Evolutionary conservation across 2,888 invertebrate species (phyloP), one percentile per base, ranked within the genome.

Genomic region (Cheilosia vulpina): DNA sequence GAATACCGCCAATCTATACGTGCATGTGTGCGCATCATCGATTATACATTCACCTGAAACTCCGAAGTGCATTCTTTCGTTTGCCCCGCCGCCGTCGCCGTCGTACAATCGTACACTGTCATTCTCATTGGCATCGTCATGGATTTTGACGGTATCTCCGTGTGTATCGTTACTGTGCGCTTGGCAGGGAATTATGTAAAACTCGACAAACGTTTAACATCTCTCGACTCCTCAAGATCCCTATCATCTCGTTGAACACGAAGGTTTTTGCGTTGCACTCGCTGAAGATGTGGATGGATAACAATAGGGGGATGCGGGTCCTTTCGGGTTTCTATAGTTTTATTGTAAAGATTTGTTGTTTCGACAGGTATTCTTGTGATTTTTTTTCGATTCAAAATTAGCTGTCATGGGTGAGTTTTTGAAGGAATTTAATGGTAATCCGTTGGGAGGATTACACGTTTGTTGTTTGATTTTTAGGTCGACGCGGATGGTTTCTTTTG

Each of bases 101-200:
- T 24, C 43, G 27, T 24, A 6, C 27, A 27, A 6, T 27, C n/a
- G 13, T 5, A 24, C 17, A 41, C 34, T 58, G 69, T 38, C 58
- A 50, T 50, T 19, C 15, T 24, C 55, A 50, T 73, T 50, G 57
- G 41, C 76, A 69, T 76, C 76, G 58, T 75, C 75, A 75, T 73
- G 73, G 34, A 55, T 57, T 45, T 71, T 71, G 81, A 82, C 69
- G 65, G 77, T 82, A 77, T 82, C 81, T 82, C 53, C 60, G 17
- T 71, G 65, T 69, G 53, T 43, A 81, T 81, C 81, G 81, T 58
- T 58, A 34, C 65, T 77, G 83, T 53, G 63, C 72, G 57, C 72
- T 66, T 73, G 66, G 45, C 45, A 78, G 68, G 72, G 73, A 83
- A 83, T 83, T 83, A 83, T 83, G 83, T 83, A 79, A 83, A 78